A percentile compares a stretch with the other conserved stretches of the same genome.
Evolutionary conservation across 2,888 invertebrate genomes (phyloP).

Genomic region (Lasius fuliginosus): DNA sequence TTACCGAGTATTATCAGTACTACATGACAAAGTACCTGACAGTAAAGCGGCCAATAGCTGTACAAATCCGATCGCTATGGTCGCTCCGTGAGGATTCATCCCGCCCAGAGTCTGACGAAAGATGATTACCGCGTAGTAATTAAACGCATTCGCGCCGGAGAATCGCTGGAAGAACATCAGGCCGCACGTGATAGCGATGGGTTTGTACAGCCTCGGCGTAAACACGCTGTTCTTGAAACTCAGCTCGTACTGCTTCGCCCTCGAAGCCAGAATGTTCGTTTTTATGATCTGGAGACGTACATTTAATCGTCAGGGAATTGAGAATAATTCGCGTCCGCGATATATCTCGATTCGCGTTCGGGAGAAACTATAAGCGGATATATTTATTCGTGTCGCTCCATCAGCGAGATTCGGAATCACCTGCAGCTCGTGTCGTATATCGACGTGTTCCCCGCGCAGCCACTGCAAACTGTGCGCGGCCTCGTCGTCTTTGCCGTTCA

Average conservation of each 20-base stretch:
- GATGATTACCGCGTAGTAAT: constrained; percentile 95
- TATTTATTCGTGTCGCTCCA: neutral
- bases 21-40: constrained; percentile 87
- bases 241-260: constrained; percentile 84
- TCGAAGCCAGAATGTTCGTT: constrained; percentile 84
- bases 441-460: constrained; percentile 94
- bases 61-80: constrained; percentile 94
- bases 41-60: constrained; percentile 94
- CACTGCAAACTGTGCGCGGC: constrained; percentile 91
- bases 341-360: neutral
- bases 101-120: constrained; percentile 94
- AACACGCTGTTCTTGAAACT: constrained; percentile 84
- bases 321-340: neutral
- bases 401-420: constrained; percentile 67
- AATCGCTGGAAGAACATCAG: constrained; percentile 96
- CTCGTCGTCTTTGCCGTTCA: constrained; percentile 92
- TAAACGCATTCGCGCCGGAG: constrained; percentile 94
- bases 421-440: constrained; percentile 91
- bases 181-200: constrained; percentile 93
- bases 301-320: neutral
- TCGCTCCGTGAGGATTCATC: constrained; percentile 94
- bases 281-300: constrained; percentile 81
- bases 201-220: constrained; percentile 88
- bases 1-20: neutral
- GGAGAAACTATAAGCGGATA: neutral